Evolutionary conservation across 2,888 invertebrate species (phyloP).

Genomic region (Lissonota sp.): DNA sequence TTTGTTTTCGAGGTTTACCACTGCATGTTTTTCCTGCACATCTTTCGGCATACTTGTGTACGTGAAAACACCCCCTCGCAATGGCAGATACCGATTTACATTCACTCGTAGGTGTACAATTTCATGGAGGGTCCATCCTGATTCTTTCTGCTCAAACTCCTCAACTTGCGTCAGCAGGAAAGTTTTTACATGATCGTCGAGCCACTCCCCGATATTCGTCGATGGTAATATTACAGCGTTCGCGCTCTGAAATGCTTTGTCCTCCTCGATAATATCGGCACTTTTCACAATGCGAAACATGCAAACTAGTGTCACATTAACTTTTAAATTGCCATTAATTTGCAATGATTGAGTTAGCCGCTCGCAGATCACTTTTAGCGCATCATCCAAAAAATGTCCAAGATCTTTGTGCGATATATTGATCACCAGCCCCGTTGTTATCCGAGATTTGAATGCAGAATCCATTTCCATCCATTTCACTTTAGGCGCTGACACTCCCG

Average conservation of each 20-base stretch:
- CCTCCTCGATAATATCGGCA: slow-evolving; percentile 35
- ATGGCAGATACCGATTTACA: slow-evolving; percentile 52
- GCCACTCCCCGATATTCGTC: slow-evolving; percentile 65
- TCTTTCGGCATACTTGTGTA: slow-evolving; percentile 54
- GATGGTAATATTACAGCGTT: slow-evolving; percentile 61
- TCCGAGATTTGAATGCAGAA: neutral
- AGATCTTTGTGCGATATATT: slow-evolving; percentile 33
- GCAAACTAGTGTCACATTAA: slow-evolving; percentile 21
- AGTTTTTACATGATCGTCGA: slow-evolving; percentile 41
- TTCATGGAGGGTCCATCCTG: slow-evolving; percentile 67
- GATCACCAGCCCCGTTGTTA: neutral
- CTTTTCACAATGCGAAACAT: slow-evolving; percentile 31
- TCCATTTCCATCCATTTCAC: neutral
- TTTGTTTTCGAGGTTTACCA: slow-evolving; percentile 66
- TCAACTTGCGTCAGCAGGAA: slow-evolving; percentile 60
- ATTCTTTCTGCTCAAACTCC: slow-evolving; percentile 69
- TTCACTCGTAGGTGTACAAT: slow-evolving; percentile 47
- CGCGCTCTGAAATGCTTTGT: slow-evolving; percentile 67
- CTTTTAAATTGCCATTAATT: slow-evolving; percentile 17
- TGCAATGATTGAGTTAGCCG: slow-evolving; percentile 11
- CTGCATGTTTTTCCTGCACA: slow-evolving; percentile 62
- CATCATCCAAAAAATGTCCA: slow-evolving; percentile 17
- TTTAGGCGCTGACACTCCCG: neutral
- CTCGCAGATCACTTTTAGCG: neutral
- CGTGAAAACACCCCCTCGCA: slow-evolving; percentile 38